Evolutionary conservation across 2,113 vertebrate genomes (phyloP).

Genomic region (Scomber scombrus): DNA sequence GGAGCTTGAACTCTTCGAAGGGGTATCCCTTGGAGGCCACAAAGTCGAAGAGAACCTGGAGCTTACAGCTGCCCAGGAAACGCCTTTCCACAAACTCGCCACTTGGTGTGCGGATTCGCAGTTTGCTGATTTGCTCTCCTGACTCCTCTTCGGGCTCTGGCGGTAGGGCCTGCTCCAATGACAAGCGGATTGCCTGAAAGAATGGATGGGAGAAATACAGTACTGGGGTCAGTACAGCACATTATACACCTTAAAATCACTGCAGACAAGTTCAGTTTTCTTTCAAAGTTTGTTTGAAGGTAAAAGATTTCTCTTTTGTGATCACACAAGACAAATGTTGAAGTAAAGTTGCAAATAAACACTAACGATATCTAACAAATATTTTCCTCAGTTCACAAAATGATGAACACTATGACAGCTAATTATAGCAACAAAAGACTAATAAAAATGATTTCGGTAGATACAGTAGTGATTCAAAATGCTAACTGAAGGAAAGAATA

Average conservation of each 20-base stretch:
- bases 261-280: background rate
- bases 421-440: background rate
- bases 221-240: background rate
- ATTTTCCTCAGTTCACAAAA: background rate
- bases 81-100: conserved; percentile 97
- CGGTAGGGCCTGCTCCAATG: conserved; percentile 95
- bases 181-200: conserved; percentile 94
- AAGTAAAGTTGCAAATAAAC: background rate
- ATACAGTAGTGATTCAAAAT: background rate
- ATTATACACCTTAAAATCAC: background rate
- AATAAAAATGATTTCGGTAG: background rate
- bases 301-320: background rate
- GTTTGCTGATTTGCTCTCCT: conserved; percentile 93
- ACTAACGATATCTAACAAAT: background rate
- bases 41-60: conserved; percentile 98
- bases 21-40: conserved; percentile 99
- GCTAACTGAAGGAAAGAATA: conserved; percentile 5
- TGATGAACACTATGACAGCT: background rate
- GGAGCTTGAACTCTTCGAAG: conserved; percentile 96
- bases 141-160: conserved; percentile 93
- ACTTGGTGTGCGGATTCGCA: conserved; percentile 95
- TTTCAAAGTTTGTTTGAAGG: background rate
- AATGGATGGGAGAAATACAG: conserved; percentile 50
- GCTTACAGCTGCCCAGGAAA: conserved; percentile 94
- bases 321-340: background rate